phyloP scores from a whole-genome alignment of 2,113 vertebrate genomes.

The Proterorhinus semilunaris region DNA sequence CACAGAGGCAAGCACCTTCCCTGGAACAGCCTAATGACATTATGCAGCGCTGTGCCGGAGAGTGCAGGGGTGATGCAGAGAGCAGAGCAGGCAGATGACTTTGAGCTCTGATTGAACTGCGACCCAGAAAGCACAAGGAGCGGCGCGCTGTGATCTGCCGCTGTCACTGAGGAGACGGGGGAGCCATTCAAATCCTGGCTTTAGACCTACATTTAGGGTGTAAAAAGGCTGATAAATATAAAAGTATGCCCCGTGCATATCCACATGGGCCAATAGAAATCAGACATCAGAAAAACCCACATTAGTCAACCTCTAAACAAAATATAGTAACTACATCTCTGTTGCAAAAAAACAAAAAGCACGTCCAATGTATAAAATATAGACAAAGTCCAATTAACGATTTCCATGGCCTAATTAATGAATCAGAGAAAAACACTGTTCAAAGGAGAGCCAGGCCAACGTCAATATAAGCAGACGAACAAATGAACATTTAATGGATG shows the following conservation, averaged over 20 bases:
- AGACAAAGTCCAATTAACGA: background rate
- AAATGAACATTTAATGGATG: conserved; percentile 59
- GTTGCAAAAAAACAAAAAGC: background rate
- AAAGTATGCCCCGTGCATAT: no score
- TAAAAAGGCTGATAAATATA: no score
- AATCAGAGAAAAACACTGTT: background rate
- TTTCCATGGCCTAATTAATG: background rate
- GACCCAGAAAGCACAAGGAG: conserved; percentile 47
- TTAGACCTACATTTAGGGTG: background rate
- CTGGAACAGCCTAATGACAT: conserved; percentile 41
- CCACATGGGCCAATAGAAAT: no score
- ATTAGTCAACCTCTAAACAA: no score
- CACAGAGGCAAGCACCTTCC: conserved; percentile 17
- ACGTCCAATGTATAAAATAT: background rate
- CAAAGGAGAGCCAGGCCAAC: background rate
- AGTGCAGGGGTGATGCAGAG: conserved; percentile 4
- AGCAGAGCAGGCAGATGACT: conserved; percentile 32
- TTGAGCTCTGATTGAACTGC: conserved; percentile 45
- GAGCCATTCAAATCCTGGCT: background rate
- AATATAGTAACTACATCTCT: background rate
- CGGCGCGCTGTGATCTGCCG: conserved; percentile 36
- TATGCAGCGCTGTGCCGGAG: conserved; percentile 22
- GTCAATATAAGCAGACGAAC: conserved; percentile 52
- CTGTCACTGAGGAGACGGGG: conserved; percentile 28
- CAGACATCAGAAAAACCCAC: no score